These are phyloP conservation scores for Tetramorium simillimum DNA, from an alignment of 1,140 invertebrate genomes.

Conservation along the genomic window DNA sequence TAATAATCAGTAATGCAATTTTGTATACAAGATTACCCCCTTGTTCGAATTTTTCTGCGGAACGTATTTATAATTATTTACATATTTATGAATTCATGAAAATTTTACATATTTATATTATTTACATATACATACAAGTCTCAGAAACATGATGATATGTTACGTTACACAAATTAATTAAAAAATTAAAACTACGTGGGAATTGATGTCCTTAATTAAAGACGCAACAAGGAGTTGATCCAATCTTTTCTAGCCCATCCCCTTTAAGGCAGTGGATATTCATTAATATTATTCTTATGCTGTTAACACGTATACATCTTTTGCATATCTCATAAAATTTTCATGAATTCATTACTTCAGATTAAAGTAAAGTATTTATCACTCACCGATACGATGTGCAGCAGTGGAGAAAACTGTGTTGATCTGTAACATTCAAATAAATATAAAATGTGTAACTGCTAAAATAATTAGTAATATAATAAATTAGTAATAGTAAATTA, in stretches of 20 bases:
- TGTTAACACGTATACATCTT: background rate
- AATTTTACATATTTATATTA: too few species aligned
- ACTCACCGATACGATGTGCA: background rate
- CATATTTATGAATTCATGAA: too few species aligned
- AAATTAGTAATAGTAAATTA: too few species aligned
- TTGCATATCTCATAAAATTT: background rate
- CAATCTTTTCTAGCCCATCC: background rate
- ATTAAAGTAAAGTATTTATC: background rate
- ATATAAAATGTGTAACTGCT: background rate
- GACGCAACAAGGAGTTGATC: background rate
- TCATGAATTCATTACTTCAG: background rate
- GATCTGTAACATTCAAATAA: background rate
- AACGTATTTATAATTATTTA: too few species aligned
- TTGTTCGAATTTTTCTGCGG: too few species aligned
- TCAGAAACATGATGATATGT: too few species aligned
- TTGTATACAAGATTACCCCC: too few species aligned
- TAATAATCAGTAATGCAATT: background rate
- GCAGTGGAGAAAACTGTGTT: background rate
- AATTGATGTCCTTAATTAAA: too few species aligned
- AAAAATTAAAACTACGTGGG: too few species aligned
- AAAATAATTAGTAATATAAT: background rate
- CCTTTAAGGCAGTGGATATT: background rate
- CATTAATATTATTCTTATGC: background rate
- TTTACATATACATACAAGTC: too few species aligned
- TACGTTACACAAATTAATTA: too few species aligned